Evolutionary conservation across 2,797 vertebrate genomes (phyloP), one percentile per base, ranked within the genome.

Genomic region (Neosilurus hyrtlii): DNA sequence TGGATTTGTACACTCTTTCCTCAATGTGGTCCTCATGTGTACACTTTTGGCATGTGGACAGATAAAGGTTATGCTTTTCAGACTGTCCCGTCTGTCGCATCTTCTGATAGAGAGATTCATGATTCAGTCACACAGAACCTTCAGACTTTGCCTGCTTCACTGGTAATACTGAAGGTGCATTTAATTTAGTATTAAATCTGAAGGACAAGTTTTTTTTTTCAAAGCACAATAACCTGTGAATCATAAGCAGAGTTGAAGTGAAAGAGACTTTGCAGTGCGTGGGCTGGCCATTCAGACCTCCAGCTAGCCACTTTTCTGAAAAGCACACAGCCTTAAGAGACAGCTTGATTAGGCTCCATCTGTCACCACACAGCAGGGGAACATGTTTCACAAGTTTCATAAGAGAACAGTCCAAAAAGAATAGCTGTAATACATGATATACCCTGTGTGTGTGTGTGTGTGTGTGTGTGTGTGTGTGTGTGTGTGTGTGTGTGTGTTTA

Each of bases 221-320:
- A 57, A 61, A 73, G 79, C 82, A 88, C 73, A 88, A 83, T 79
- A 81, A 81, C 68, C 77, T 82, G 51, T 79, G 80, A 87, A 84
- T 86, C 83, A 79, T 73, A 63, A 70, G 68, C 26, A 63, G 70
- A 82, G 56, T 59, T 76, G 71, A 67, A 81, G 57, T 82, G 79
- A 87, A 84, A 81, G 71, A 68, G 85, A 67, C 68, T 76, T 26
- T 61, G 68, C 80, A 77, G 66, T 86, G 87, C 84, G 87, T 88
- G 51, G 88, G 88, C 66, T 86, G 87, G 79, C 83, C 88, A 88
- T 87, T 88, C 87, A 89, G 81, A 79, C 78, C 87, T 76, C 37
- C 70, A 83, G 86, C 68, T 67, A 82, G 67, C 73, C 62, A 66
- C 52, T 52, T 77, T 83, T 86, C 72, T 80, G 80, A 83, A 82